phyloP scores from a whole-genome alignment of 2,113 vertebrate species.

The Hippocampus comes region DNA sequence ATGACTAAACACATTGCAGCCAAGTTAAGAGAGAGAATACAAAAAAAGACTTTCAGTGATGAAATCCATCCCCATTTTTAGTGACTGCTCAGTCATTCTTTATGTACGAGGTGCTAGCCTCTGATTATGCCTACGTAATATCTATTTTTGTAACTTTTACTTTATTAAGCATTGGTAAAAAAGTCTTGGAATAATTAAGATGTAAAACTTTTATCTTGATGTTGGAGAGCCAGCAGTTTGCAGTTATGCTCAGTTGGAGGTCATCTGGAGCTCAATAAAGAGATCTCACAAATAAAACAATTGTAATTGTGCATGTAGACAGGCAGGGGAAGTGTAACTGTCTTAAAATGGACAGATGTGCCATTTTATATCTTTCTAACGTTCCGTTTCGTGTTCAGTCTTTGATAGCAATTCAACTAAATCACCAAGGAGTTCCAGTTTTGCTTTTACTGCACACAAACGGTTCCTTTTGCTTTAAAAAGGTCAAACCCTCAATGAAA shows the following conservation, averaged over 20 bases:
- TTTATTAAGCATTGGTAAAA: not conserved
- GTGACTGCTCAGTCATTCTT: not conserved
- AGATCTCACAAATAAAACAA: too few species aligned
- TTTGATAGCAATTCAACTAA: not conserved
- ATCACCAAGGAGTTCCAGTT: not conserved
- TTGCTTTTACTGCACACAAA: not conserved
- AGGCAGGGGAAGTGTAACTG: too few species aligned
- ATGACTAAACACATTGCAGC: constrained; percentile 1
- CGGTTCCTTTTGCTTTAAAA: not conserved
- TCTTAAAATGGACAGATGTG: too few species aligned
- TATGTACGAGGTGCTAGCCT: not conserved
- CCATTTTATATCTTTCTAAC: not conserved
- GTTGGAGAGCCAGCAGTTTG: too few species aligned
- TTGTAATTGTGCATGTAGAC: too few species aligned
- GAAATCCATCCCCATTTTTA: not conserved
- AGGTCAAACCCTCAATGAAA: not conserved
- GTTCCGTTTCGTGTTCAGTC: not conserved
- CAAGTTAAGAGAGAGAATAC: not conserved
- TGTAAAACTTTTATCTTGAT: too few species aligned
- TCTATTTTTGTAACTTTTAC: not conserved
- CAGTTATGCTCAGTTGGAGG: too few species aligned
- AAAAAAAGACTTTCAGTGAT: not conserved
- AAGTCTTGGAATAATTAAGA: not conserved
- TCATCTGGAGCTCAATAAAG: too few species aligned
- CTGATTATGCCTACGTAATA: too few species aligned